Conservation (phyloP, 2,113 vertebrate species). For the Aegotheles bennettii region DNA sequence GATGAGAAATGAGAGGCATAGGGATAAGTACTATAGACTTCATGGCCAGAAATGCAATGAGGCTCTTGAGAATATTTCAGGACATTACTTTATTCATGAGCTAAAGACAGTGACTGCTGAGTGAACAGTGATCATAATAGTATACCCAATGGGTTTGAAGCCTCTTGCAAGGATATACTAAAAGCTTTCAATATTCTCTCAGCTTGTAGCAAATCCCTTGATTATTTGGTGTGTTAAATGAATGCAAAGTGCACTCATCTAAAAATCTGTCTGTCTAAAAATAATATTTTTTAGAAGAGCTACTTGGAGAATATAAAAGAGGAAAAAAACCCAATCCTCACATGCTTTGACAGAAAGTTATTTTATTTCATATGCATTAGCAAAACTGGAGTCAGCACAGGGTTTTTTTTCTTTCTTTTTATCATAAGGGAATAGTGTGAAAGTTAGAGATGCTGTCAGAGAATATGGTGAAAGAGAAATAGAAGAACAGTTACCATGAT, state of each 20-base stretch:
- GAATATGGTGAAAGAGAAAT: not conserved
- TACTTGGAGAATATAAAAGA: constrained; percentile 14
- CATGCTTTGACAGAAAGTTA: not conserved
- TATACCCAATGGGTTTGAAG: not conserved
- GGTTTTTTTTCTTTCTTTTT: not conserved
- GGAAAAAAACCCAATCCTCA: not conserved
- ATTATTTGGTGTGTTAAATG: constrained; percentile 27
- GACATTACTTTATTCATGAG: constrained; percentile 39
- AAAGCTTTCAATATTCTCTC: constrained; percentile 28
- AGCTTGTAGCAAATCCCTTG: not conserved
- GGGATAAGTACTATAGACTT: not conserved
- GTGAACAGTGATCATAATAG: not conserved
- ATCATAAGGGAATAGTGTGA: not conserved
- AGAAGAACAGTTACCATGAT: not conserved
- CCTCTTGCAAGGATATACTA: not conserved
- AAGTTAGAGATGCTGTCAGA: not conserved
- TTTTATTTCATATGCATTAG: constrained; percentile 1
- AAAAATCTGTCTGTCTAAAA: constrained; percentile 49
- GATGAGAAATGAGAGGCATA: not conserved
- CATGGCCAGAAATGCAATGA: not conserved
- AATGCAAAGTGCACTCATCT: constrained; percentile 7
- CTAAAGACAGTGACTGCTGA: not conserved
- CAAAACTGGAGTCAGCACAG: not conserved
- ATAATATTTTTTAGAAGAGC: constrained; percentile 38
- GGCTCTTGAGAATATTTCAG: constrained; percentile 12